Evolutionary conservation across 2,888 invertebrate genomes (phyloP).

Genomic region (Caenorhabditis afra): DNA sequence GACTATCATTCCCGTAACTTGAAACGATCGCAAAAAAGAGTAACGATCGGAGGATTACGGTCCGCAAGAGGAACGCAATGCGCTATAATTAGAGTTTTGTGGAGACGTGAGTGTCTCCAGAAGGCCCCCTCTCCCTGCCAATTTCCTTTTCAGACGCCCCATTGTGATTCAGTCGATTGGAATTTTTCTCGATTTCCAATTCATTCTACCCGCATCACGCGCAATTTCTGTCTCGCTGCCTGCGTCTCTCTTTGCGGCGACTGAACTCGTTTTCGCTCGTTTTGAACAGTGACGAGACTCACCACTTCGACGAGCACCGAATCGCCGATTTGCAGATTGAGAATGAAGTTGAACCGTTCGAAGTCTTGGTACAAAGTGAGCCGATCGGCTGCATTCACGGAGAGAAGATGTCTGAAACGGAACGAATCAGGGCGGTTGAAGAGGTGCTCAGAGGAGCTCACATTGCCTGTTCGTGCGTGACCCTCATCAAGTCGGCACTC

Average conservation of each 20-base stretch:
- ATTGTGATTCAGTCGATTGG: not conserved
- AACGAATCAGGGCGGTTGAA: not conserved
- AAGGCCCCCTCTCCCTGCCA: too few species aligned
- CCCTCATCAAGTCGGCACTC: constrained; percentile 44
- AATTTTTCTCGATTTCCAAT: not conserved
- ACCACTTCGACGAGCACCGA: constrained; percentile 49
- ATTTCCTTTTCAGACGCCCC: too few species aligned
- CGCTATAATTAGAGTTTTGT: too few species aligned
- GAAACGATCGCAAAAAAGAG: too few species aligned
- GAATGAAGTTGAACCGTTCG: constrained; percentile 36
- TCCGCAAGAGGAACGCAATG: too few species aligned
- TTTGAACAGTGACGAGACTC: constrained; percentile 10
- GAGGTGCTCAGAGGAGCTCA: not conserved
- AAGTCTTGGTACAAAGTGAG: constrained; percentile 32
- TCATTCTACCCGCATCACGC: not conserved
- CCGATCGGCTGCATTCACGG: constrained; percentile 31
- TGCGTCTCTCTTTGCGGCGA: constrained; percentile 23
- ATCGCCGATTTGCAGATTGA: constrained; percentile 27
- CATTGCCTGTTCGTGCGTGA: constrained; percentile 46
- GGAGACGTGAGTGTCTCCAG: too few species aligned
- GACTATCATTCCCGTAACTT: not conserved
- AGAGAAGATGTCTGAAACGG: constrained; percentile 47
- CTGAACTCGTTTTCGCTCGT: constrained; percentile 8
- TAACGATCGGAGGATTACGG: too few species aligned
- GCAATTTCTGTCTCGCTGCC: constrained; percentile 11